Evolutionary conservation across 37 sponge, comb jelly and placozoan genomes (phyloP).

Genomic region (Agelas oroides): DNA sequence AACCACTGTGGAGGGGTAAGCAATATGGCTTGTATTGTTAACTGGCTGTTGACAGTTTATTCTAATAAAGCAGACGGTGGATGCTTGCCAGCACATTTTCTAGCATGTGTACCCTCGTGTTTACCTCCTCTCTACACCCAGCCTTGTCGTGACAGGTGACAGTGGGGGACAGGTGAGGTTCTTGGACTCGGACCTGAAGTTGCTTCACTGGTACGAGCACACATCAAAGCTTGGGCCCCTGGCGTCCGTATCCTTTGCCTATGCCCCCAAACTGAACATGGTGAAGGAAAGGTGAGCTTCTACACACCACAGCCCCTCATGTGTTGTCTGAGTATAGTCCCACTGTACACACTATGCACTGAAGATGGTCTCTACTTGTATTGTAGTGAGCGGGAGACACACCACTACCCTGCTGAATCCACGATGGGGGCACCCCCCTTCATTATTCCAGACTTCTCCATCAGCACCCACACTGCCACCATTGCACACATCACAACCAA

Average conservation of each 20-base stretch:
- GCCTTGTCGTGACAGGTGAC: constrained; percentile 86
- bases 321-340: no score
- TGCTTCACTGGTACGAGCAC: constrained; percentile 89
- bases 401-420: constrained; percentile 59
- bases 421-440: constrained; percentile 73
- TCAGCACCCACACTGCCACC: constrained; percentile 57
- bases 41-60: no score
- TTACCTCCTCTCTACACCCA: background rate
- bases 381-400: background rate
- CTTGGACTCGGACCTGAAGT: constrained; percentile 82
- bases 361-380: no score
- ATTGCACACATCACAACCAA: constrained; percentile 73
- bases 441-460: constrained; percentile 77
- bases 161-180: constrained; percentile 84
- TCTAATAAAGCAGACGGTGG: no score
- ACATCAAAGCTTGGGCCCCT: constrained; percentile 65
- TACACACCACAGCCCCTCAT: no score
- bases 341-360: no score
- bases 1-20: constrained; percentile 54
- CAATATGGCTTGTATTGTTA: no score
- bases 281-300: no score
- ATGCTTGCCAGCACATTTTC: background rate
- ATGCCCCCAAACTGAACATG: background rate
- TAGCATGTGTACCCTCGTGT: no score
- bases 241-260: constrained; percentile 86